Base-by-base conservation (phyloP, 2,888 invertebrate species). In the Polyommatus iphigenia region DNA sequence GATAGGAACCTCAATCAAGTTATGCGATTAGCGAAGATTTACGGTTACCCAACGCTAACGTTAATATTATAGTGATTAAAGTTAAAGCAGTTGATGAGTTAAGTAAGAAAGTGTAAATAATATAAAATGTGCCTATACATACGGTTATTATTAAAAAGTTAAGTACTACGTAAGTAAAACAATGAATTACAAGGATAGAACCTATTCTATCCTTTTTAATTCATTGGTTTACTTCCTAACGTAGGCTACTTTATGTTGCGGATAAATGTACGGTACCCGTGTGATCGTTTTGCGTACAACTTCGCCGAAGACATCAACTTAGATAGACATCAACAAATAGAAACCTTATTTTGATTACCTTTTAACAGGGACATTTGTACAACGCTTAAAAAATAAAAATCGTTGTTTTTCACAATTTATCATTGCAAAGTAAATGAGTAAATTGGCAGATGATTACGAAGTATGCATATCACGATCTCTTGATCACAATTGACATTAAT, bases 21-120 rank as follows among this genome's bases (percentile, higher is more conserved):
- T 75, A 75, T 75, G 20, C 36, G 41, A 73, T 50, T 54, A 54
- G 67, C 4, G 67, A 67, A 32, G 67, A 67, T 67, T 67, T 67
- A 67, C 15, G 67, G 67, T 67, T 67, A 67, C 67, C 67, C 29
- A 32, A 32, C 32, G 5, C 18, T 15, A 54, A 54, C 4, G 15
- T 29, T 67, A 67, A 67, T 10, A 15, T 15, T 67, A 29, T 67
- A 15, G 29, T 67, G 1, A 67, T 29, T 32, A 32, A 62, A 24
- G 13, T 62, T 8, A 2, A 59, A 20, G 46, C 3, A 8, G 7
- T 59, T 20, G 8, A 59, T 59, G 6, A 59, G 46, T 46, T 46
- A 46, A 57, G 6, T n/a, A 57, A 18, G 13, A 7, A 59, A 59
- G 4, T 20, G 15, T 20, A 8, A 59, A 8, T 59, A 59, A 4